Evolutionary conservation across 2,113 vertebrate species (phyloP), one percentile per base, ranked within the genome.

Genomic region (Origma solitaria): DNA sequence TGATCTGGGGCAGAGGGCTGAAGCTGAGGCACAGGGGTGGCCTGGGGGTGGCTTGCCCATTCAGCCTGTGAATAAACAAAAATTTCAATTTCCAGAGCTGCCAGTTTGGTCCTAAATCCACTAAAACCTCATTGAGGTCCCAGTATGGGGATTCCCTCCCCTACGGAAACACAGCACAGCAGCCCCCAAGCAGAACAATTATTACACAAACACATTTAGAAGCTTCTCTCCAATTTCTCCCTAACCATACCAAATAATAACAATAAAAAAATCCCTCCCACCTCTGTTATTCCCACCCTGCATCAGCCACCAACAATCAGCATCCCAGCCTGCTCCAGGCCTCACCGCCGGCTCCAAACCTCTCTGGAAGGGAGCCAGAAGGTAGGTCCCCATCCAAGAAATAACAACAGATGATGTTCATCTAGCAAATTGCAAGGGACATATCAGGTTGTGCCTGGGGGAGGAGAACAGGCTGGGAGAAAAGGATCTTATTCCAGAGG

Each of bases 401-500:
- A 96, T 51, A 92, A 58, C 76, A 85, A 50, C 73, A 86, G 90
- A 94, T 90, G 75, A 96, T 82, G 88, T 49, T 90, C 91, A 77
- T 86, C 87, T 75, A 62, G 85, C 83, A 95, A 73, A 85, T 75
- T 82, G 88, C 84, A 85, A 68, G 75, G 72, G 90, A 86, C 83
- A 50, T 90, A 95, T 94, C 92, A 35, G 50, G 90, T 95, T 95
- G 84, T 92, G 81, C 77, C 86, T 87, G 62, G 40, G 90, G 82
- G 90, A 90, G 78, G 65, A 72, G 56, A 91, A 61, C 56, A 25
- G 47, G 45, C 70, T 83, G 60, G 37, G 76, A 90, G 88, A 75
- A 94, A 91, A 91, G 42, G 70, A 90, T 92, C 94, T 70, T 81
- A 47, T 88, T 96, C 87, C 88, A 82, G 80, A 94, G 78, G 62